Conservation (phyloP, 2,797 vertebrate species). For the Gambusia yucatana region DNA sequence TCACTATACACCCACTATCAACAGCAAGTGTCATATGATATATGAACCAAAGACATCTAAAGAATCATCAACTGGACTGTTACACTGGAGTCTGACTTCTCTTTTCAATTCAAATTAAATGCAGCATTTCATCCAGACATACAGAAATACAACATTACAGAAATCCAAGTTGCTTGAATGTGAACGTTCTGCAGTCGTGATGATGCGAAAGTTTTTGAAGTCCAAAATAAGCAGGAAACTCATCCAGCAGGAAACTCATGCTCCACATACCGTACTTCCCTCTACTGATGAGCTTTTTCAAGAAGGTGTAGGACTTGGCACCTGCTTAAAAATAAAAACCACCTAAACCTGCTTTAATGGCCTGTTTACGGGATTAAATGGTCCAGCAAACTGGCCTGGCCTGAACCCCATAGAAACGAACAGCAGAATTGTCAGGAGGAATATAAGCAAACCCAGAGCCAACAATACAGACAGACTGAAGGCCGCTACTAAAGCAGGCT, state of each 20-base stretch:
- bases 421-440: neutral
- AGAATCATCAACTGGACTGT: neutral
- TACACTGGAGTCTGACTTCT: neutral
- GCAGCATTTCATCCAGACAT: neutral
- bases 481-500: neutral
- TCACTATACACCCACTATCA: neutral
- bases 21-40: neutral
- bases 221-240: conserved; percentile 24
- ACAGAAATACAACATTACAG: neutral
- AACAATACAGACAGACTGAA: neutral
- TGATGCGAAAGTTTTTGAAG: conserved; percentile 3
- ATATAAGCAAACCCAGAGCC: neutral
- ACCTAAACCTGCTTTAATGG: neutral
- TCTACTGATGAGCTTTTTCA: neutral
- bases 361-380: neutral
- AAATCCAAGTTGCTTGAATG: neutral
- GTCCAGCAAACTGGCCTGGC: neutral
- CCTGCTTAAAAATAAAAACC: neutral
- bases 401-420: neutral
- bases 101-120: neutral
- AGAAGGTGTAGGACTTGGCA: neutral
- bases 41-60: neutral
- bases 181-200: neutral
- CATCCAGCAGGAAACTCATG: neutral
- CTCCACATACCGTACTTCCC: no score